Evolutionary conservation across 1,140 invertebrate genomes (phyloP), one percentile per base, ranked within the genome.

Genomic region (Drosophila busckii): DNA sequence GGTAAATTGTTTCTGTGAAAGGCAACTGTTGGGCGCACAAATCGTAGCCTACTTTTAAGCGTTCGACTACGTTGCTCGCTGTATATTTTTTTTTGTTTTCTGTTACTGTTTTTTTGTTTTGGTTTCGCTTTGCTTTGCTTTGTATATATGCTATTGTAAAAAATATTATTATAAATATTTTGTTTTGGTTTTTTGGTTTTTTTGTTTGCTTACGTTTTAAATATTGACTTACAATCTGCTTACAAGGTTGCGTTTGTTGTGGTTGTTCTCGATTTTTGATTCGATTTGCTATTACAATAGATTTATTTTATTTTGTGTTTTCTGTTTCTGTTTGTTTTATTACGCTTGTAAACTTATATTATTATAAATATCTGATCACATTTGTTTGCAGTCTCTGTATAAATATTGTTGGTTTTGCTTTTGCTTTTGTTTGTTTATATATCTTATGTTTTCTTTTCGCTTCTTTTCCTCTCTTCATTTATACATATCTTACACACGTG

Each of bases 351-450:
- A 82, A 82, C 75, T 82, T 82, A 82, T 82, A 82, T 69, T 73
- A 82, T 82, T 82, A 82, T 83, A 85, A 85, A 87, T 87, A 87
- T 87, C 85, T 86, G 85, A 87, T 87, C 85, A 87, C 85, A 87
- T 87, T 85, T 87, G 80, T 84, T 87, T 87, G 85, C 85, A 87
- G 85, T 87, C 85, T 87, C 85, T 85, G 84, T 86, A 84, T 85
- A 84, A 83, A 84, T 84, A 75, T 82, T 85, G 62, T 80, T 80
- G 63, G n/a, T n/a, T n/a, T 71, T 83, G 49, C 62, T 67, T 76
- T 73, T 66, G 49, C 60, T 66, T 60, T 31, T 32, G 10, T 67
- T 64, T 66, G 46, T 41, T 34, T 53, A 28, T 42, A 68, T 37
- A 61, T 60, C 28, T 35, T 70, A 58, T 53, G 12, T 25, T 26